Base-by-base conservation (phyloP, 2,113 vertebrate species). In the Mormyrus iriodes region DNA sequence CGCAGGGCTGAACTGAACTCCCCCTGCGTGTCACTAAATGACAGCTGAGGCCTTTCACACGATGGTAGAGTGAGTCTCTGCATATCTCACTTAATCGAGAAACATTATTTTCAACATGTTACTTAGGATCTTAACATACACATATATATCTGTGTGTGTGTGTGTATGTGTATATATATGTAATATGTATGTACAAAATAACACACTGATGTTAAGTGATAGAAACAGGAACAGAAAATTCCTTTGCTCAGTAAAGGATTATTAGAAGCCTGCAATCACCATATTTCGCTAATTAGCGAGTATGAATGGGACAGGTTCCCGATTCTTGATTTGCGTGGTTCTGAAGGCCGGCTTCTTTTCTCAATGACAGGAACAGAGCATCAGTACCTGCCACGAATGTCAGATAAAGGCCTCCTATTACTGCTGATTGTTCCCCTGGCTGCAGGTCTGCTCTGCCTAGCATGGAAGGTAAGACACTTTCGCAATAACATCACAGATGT, bases 331-430 rank as follows among this genome's bases (percentile, higher is more conserved):
- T 10, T 21, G 21, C n/a, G 24, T 84, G 39, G n/a, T n/a, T 46
- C 17, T 84, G 24, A 48, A 84, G 24, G 48, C 17, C 12, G 24
- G 39, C 82, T 46, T n/a, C 44, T 31, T 10, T 69, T 9, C 31
- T 85, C 88, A 4, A 86, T 15, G 61, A 21, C 86, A 94, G 93
- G 46, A 88, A 27, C 1, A 31, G 65, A 86, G 88, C 27, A 8
- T 46, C 90, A 51, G 42, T 88, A 91, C 73, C 88, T 94, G 85
- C 86, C 93, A 3, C 91, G 93, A 79, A 87, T 93, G 84, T 53
- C 95, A 89, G 92, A 96, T 92, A 93, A 90, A 90, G 95, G 95
- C 91, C 95, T 96, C 48, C 84, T 95, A 58, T 95, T 93, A 4
- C 92, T 96, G 89, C 93, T 96, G 24, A 90, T 94, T 88, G 94